Evolutionary conservation across 2,888 invertebrate species (phyloP).

Genomic region (Ariolimax columbianus): DNA sequence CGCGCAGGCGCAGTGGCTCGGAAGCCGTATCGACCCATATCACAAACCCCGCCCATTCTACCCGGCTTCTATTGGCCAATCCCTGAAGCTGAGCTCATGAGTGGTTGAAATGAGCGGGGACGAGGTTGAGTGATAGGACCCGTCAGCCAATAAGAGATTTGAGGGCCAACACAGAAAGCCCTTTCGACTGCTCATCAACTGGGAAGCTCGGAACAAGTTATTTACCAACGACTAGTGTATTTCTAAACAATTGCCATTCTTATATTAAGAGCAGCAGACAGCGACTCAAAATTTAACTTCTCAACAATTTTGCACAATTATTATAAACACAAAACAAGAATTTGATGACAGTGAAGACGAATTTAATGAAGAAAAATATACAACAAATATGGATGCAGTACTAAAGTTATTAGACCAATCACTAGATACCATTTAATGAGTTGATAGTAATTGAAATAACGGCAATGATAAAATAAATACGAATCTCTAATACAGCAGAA

Average conservation of each 20-base stretch:
- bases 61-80: slow-evolving; percentile 30
- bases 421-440: neutral
- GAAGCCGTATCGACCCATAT: slow-evolving; percentile 41
- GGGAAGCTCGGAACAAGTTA: neutral
- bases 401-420: neutral
- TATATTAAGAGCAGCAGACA: slow-evolving; percentile 17
- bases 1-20: slow-evolving; percentile 40
- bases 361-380: neutral
- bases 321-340: neutral
- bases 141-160: slow-evolving; percentile 31
- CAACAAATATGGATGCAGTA: neutral
- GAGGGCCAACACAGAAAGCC: neutral
- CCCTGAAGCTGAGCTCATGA: slow-evolving; percentile 4
- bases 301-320: neutral
- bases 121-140: slow-evolving; percentile 29
- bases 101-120: neutral
- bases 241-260: slow-evolving; percentile 28
- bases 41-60: slow-evolving; percentile 28
- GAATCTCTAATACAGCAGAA: neutral
- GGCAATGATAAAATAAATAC: neutral
- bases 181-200: slow-evolving; percentile 5
- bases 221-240: slow-evolving; percentile 26
- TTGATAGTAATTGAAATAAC: neutral
- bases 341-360: neutral
- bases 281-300: slow-evolving; percentile 20